A percentile compares a stretch with the other conserved stretches of the same genome.
phyloP scores from a whole-genome alignment of 1,140 invertebrate genomes.

The Phocides pigmalion region DNA sequence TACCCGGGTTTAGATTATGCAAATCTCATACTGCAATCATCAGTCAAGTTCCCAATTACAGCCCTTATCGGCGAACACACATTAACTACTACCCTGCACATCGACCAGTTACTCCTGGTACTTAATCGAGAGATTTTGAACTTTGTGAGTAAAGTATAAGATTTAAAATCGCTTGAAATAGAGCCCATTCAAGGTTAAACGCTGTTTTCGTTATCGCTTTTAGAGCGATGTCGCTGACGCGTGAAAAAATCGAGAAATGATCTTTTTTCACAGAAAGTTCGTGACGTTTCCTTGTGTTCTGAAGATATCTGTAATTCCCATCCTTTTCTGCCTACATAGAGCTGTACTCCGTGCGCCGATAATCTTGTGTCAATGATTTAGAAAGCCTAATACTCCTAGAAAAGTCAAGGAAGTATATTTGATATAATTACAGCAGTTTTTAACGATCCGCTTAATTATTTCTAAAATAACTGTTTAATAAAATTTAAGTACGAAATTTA shows the following conservation, averaged over 20 bases:
- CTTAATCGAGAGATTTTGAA: background rate
- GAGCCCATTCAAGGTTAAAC: constrained; percentile 34
- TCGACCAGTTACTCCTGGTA: constrained; percentile 22
- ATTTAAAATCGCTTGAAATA: constrained; percentile 37
- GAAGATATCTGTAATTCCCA: background rate
- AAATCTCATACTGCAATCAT: constrained; percentile 60
- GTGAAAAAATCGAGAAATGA: constrained; percentile 56
- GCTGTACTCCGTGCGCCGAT: background rate
- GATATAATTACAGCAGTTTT: too few species aligned
- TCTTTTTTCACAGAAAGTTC: constrained; percentile 47
- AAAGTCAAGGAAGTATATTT: too few species aligned
- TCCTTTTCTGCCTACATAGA: constrained; percentile 7
- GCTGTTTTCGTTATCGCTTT: constrained; percentile 51
- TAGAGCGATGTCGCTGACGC: constrained; percentile 51
- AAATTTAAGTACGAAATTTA: too few species aligned
- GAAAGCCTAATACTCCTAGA: too few species aligned
- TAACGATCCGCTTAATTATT: too few species aligned
- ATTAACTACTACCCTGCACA: constrained; percentile 51
- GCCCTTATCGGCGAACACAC: constrained; percentile 61
- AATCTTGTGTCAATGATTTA: too few species aligned
- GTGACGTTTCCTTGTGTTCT: constrained; percentile 36
- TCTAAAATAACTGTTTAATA: too few species aligned
- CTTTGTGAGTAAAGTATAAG: constrained; percentile 39
- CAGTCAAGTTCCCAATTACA: constrained; percentile 69
- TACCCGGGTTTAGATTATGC: constrained; percentile 54